Evolutionary conservation across 2,888 invertebrate species (phyloP).

Genomic region (Cylloceria caligata): DNA sequence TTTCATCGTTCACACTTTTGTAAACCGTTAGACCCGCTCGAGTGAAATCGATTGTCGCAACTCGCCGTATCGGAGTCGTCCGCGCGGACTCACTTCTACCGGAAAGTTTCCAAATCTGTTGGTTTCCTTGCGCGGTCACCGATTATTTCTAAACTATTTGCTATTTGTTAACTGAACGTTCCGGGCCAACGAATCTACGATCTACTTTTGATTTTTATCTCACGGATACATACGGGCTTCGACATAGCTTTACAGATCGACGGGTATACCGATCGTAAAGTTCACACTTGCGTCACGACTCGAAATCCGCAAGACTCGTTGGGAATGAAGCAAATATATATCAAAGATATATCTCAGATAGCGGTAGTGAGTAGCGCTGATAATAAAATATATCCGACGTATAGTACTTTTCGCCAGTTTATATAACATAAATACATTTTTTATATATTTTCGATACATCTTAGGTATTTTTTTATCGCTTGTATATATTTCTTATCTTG

Average conservation of each 20-base stretch:
- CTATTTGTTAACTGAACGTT: conserved; percentile 31
- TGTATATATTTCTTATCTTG: too few relatives aligned
- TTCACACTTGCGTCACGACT: conserved; percentile 36
- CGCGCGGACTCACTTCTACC: conserved; percentile 22
- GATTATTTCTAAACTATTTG: conserved; percentile 2
- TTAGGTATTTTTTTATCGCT: too few relatives aligned
- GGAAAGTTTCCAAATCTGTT: conserved; percentile 46
- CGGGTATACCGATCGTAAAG: background rate
- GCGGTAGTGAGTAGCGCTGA: too few relatives aligned
- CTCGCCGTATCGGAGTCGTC: conserved; percentile 3
- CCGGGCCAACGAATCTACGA: conserved; percentile 10
- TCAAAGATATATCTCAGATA: too few relatives aligned
- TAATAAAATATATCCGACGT: too few relatives aligned
- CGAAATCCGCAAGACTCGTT: conserved; percentile 9
- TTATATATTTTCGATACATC: too few relatives aligned
- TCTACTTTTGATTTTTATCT: conserved; percentile 19
- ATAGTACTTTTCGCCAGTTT: too few relatives aligned
- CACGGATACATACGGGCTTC: background rate
- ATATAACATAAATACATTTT: too few relatives aligned
- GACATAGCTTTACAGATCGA: background rate
- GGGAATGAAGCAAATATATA: too few relatives aligned
- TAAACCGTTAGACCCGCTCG: conserved; percentile 58
- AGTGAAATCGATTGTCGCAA: conserved; percentile 70
- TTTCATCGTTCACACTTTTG: conserved; percentile 57
- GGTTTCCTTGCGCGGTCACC: background rate